These are phyloP conservation scores for Erinaceus europaeus DNA, from an alignment of 2,113 vertebrate genomes.

Conservation along the genomic window DNA sequence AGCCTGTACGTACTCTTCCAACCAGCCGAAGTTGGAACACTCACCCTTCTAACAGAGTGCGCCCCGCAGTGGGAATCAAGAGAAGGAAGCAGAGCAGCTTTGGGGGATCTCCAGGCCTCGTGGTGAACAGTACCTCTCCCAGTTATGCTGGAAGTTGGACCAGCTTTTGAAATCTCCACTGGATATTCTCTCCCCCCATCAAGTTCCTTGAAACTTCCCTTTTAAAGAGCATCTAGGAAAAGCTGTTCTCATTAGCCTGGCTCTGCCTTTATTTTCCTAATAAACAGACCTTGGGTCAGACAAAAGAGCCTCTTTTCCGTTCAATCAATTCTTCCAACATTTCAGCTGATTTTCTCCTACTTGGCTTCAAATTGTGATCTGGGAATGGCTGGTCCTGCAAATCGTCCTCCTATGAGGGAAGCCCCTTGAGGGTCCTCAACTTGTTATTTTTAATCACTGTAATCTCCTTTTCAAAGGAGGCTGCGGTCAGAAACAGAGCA, in stretches of 20 bases:
- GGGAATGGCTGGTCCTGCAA: constrained; percentile 63
- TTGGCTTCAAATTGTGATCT: constrained; percentile 70
- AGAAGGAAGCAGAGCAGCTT: constrained; percentile 8
- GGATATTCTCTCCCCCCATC: constrained; percentile 59
- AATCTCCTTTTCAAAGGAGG: constrained; percentile 74
- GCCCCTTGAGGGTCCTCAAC: constrained; percentile 72
- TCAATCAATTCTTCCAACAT: constrained; percentile 63
- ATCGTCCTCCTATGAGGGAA: constrained; percentile 65
- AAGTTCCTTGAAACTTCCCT: constrained; percentile 69
- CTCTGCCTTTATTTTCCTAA: constrained; percentile 70
- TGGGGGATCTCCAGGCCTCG: constrained; percentile 54
- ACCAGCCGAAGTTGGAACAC: background rate
- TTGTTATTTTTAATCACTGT: constrained; percentile 78
- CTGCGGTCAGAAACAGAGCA: constrained; percentile 69
- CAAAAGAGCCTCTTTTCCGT: constrained; percentile 63
- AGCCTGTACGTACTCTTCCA: background rate
- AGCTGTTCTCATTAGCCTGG: constrained; percentile 62
- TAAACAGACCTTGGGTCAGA: constrained; percentile 66
- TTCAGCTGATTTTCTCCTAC: constrained; percentile 63
- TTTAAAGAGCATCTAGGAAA: constrained; percentile 68
- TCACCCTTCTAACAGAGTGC: background rate
- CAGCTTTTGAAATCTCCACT: constrained; percentile 59
- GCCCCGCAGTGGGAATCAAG: constrained; percentile 29
- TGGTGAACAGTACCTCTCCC: constrained; percentile 33
- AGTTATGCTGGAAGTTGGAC: constrained; percentile 54